Base-by-base conservation (phyloP, 2,797 vertebrate species). In the Hoplostethus mediterraneus region DNA sequence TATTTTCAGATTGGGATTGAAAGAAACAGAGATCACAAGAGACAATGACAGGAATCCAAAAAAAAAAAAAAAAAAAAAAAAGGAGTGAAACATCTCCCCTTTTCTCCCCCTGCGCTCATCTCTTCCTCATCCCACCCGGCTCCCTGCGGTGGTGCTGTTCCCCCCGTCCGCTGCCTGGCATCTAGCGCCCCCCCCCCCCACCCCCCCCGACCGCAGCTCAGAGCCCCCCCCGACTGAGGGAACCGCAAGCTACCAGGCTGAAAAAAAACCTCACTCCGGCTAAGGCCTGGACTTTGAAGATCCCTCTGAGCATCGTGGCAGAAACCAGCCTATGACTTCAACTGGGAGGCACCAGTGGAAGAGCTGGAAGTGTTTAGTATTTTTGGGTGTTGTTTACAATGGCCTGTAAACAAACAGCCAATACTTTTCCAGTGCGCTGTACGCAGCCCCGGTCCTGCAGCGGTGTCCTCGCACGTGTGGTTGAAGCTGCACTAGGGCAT, bases 341-440 rank as follows among this genome's bases (percentile, higher is more conserved):
- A 64, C 17, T 1, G 3, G 64, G 51, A 71, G 63, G 51, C 40
- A 0, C 38, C 38, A 21, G 1, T 21, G 21, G 21, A 21, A 21
- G 21, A 21, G 21, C 21, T 21, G 21, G 21, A 21, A 21, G 21
- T 21, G 21, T 21, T 21, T 21, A 21, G 21, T 21, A 21, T 21
- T 75, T 70, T 66, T 61, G n/a, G 5, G 47, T 21, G 21, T 21
- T 21, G 21, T 21, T 61, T 38, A 53, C 31, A 40, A 21, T 21
- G 12, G 16, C 40, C 69, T 48, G 40, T 51, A 62, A 73, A 74
- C 67, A 79, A 79, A 69, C 1, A 60, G 36, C 16, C 31, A 3
- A 21, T n/a, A 40, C 45, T 33, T 21, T 42, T 71, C 61, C 67
- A 68, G 63, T 31, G 31, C 6, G n/a, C 1, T 21, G 21, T 21